phyloP scores from a whole-genome alignment of 2,113 vertebrate species.

The Syngnathoides biaculeatus region DNA sequence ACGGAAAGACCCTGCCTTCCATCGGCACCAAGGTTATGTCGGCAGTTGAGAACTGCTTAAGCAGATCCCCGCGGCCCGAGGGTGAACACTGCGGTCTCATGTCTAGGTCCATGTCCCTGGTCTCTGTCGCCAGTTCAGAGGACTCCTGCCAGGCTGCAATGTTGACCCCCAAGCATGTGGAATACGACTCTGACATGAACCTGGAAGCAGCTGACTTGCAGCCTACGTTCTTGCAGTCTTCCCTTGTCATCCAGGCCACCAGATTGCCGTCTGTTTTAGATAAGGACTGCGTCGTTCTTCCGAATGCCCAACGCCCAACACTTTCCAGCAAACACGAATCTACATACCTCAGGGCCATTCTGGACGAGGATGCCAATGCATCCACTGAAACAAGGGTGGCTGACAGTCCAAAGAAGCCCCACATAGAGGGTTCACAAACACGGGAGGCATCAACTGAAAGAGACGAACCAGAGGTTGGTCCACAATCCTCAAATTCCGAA shows the following conservation, averaged over 20 bases:
- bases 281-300: slow-evolving; percentile 77
- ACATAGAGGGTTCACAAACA: slow-evolving; percentile 70
- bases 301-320: slow-evolving; percentile 73
- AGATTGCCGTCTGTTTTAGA: slow-evolving; percentile 85
- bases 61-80: slow-evolving; percentile 85
- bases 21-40: slow-evolving; percentile 71
- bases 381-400: slow-evolving; percentile 73
- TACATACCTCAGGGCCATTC: slow-evolving; percentile 81
- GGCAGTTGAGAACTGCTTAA: slow-evolving; percentile 79
- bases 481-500: slow-evolving; percentile 66
- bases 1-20: slow-evolving; percentile 73
- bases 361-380: slow-evolving; percentile 83
- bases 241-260: slow-evolving; percentile 80
- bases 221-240: slow-evolving; percentile 86
- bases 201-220: slow-evolving; percentile 88
- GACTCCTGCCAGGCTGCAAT: slow-evolving; percentile 85
- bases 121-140: slow-evolving; percentile 91
- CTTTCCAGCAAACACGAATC: slow-evolving; percentile 73
- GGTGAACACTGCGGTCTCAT: slow-evolving; percentile 81
- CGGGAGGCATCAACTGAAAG: slow-evolving; percentile 63
- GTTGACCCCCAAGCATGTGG: slow-evolving; percentile 80
- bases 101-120: slow-evolving; percentile 86
- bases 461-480: slow-evolving; percentile 60
- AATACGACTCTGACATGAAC: slow-evolving; percentile 89
- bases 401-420: slow-evolving; percentile 74